Conservation (phyloP, 2,888 invertebrate species). For the Dromius quadrimaculatus region DNA sequence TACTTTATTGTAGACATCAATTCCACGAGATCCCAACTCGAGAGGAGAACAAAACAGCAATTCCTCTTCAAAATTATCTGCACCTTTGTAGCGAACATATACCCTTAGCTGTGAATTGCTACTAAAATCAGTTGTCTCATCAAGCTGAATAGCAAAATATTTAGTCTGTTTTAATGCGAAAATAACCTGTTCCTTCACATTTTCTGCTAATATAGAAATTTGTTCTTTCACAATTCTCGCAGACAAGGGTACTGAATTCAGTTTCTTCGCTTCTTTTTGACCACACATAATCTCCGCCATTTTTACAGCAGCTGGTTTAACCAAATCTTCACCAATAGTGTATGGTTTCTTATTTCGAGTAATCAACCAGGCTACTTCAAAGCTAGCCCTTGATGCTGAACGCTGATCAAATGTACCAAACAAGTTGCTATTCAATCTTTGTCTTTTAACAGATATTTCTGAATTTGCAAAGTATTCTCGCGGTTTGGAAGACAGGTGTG, state of each 20-base stretch:
- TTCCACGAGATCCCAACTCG: slow-evolving; percentile 54
- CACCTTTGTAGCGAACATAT: slow-evolving; percentile 54
- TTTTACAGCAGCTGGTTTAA: slow-evolving; percentile 56
- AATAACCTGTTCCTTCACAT: slow-evolving; percentile 57
- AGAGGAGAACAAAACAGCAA: slow-evolving; percentile 55
- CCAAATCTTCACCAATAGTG: slow-evolving; percentile 56
- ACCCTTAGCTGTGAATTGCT: slow-evolving; percentile 54
- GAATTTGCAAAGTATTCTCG: slow-evolving; percentile 56
- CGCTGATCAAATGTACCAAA: slow-evolving; percentile 54
- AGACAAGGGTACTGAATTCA: slow-evolving; percentile 54
- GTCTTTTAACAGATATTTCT: slow-evolving; percentile 56
- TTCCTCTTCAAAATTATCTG: slow-evolving; percentile 55
- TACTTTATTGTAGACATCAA: slow-evolving; percentile 56
- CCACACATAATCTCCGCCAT: slow-evolving; percentile 55
- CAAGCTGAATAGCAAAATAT: slow-evolving; percentile 52
- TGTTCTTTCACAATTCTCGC: slow-evolving; percentile 53
- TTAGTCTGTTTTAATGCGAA: slow-evolving; percentile 50
- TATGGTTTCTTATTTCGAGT: slow-evolving; percentile 53
- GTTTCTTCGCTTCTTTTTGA: slow-evolving; percentile 50
- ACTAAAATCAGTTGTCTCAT: slow-evolving; percentile 56
- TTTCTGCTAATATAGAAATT: slow-evolving; percentile 55
- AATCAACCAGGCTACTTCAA: slow-evolving; percentile 55
- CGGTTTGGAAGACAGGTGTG: slow-evolving; percentile 55
- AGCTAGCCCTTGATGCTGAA: slow-evolving; percentile 55
- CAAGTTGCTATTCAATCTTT: slow-evolving; percentile 56